Evolutionary conservation across 2,888 invertebrate species (phyloP).

Genomic region (Aproaerema taeniolella): DNA sequence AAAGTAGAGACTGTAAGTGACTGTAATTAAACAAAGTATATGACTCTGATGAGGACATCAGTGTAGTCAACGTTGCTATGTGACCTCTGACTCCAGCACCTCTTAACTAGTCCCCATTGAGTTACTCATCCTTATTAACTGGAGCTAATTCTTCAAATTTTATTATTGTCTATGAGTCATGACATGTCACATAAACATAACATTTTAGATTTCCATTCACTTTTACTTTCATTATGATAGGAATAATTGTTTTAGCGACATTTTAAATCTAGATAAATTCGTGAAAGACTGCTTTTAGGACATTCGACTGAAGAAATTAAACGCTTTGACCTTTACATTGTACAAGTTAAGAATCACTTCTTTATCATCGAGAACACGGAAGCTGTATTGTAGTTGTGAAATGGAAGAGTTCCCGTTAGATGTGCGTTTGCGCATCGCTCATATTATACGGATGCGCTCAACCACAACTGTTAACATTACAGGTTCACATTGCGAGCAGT

Average conservation of each 20-base stretch:
- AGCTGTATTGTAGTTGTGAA: slow-evolving; percentile 1
- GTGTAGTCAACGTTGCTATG: slow-evolving; percentile 14
- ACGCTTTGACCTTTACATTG: slow-evolving; percentile 33
- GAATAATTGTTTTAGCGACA: no score
- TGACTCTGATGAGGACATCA: no score
- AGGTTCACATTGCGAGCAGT: slow-evolving; percentile 3
- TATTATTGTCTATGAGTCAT: slow-evolving; percentile 4
- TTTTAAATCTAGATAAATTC: no score
- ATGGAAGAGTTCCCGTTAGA: slow-evolving; percentile 6
- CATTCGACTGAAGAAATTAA: no score
- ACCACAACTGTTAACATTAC: slow-evolving; percentile 10
- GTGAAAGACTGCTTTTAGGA: no score
- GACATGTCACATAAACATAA: no score
- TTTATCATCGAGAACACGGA: slow-evolving; percentile 24
- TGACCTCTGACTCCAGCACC: slow-evolving; percentile 44
- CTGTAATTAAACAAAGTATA: no score
- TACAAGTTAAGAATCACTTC: slow-evolving; percentile 39
- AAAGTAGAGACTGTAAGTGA: no score
- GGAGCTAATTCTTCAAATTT: slow-evolving; percentile 25
- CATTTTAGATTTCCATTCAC: no score
- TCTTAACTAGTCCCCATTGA: slow-evolving; percentile 36
- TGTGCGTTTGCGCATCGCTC: slow-evolving; percentile 7
- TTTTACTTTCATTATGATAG: no score
- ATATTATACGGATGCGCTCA: slow-evolving; percentile 2
- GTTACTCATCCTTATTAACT: slow-evolving; percentile 36